Conservation (phyloP, 1,140 invertebrate species). For the Oncopeltus fasciatus region DNA sequence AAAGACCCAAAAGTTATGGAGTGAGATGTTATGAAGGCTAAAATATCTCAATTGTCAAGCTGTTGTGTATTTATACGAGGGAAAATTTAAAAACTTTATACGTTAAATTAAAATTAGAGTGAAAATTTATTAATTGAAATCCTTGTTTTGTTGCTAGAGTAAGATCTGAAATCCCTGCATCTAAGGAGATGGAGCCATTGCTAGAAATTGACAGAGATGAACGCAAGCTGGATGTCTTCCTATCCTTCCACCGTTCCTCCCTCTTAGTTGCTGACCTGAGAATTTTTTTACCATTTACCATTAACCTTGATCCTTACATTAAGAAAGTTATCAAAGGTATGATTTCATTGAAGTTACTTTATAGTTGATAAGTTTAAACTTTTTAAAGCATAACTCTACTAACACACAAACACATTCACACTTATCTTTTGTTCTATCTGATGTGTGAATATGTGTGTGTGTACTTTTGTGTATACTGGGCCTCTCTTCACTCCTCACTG, state of each 20-base stretch:
- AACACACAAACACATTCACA: too few relatives aligned
- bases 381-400: too few relatives aligned
- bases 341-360: neutral
- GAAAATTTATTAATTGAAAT: neutral
- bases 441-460: too few relatives aligned
- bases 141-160: slow-evolving; percentile 47
- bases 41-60: too few relatives aligned
- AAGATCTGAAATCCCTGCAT: slow-evolving; percentile 59
- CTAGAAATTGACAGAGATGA: slow-evolving; percentile 86
- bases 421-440: too few relatives aligned
- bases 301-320: slow-evolving; percentile 90
- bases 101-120: neutral
- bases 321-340: slow-evolving; percentile 86
- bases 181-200: slow-evolving; percentile 76
- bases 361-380: too few relatives aligned
- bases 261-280: slow-evolving; percentile 74
- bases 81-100: neutral
- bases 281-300: slow-evolving; percentile 90
- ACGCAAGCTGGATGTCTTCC: slow-evolving; percentile 82
- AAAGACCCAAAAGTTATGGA: too few relatives aligned
- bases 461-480: too few relatives aligned
- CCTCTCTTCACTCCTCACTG: too few relatives aligned
- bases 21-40: too few relatives aligned
- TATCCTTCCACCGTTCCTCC: slow-evolving; percentile 70
- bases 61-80: too few relatives aligned